A percentile compares a stretch with the other conserved stretches of the same genome.
Evolutionary conservation across 1,140 invertebrate species (phyloP).

Genomic region (Bombyx mori): ASM3026992v2 NC_085110.1:5401001-5401500

Average conservation of each 20-base stretch:
- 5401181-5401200: conserved; percentile 1
- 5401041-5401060: too few species aligned
- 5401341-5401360: conserved; percentile 90
- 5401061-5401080: too few species aligned
- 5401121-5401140: too few species aligned
- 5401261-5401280: conserved; percentile 25
- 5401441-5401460: conserved; percentile 88
- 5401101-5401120: too few species aligned
- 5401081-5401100: too few species aligned
- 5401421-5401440: conserved; percentile 97
- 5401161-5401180: too few species aligned
- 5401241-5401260: conserved; percentile 41
- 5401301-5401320: conserved; percentile 27
- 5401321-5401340: conserved; percentile 61
- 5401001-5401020: too few species aligned
- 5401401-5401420: conserved; percentile 99
- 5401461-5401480: too few species aligned
- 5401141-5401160: too few species aligned
- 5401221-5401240: conserved; percentile 84
- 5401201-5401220: conserved; percentile 88
- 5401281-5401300: conserved; percentile 42
- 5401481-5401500: too few species aligned
- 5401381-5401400: conserved; percentile 96
- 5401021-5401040: too few species aligned
- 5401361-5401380: conserved; percentile 90